These are phyloP conservation scores for Lepidurus arcticus DNA, from an alignment of 1,140 invertebrate species.

Conservation along the genomic window DNA sequence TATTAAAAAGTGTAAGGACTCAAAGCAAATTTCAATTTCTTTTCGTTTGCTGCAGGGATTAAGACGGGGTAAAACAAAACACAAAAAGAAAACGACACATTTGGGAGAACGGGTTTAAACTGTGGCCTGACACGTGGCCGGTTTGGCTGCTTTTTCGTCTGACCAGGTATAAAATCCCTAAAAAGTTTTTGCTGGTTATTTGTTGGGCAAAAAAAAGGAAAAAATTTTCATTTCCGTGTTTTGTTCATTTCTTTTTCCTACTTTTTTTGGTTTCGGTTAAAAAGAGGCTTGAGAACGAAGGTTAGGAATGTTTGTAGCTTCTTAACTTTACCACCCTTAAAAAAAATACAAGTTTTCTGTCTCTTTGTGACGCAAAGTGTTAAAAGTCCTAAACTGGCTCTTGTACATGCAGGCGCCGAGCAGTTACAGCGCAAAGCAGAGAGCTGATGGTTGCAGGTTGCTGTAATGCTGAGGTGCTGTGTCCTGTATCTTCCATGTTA, in stretches of 20 bases:
- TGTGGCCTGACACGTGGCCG: conserved; percentile 8
- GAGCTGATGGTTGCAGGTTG: not conserved
- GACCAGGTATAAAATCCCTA: conserved; percentile 7
- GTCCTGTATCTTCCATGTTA: not conserved
- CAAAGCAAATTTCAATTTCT: not conserved
- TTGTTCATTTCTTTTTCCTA: not conserved
- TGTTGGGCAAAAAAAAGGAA: not conserved
- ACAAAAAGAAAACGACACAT: not conserved
- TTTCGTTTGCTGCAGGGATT: not conserved
- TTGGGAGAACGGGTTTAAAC: not conserved
- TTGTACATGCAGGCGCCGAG: conserved; percentile 20
- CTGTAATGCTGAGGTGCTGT: conserved; percentile 21
- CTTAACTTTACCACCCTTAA: conserved; percentile 9
- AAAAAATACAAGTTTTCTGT: conserved; percentile 9
- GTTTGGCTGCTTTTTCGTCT: conserved; percentile 17
- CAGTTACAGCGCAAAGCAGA: conserved; percentile 2
- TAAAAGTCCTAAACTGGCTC: not conserved
- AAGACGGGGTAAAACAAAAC: not conserved
- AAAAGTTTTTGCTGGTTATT: not conserved
- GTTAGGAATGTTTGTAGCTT: conserved; percentile 13
- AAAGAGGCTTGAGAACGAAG: not conserved
- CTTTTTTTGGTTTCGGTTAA: conserved; percentile 15
- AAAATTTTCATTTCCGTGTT: not conserved
- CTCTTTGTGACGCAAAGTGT: not conserved
- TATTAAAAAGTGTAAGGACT: too few species aligned